Conservation (phyloP, 2,113 vertebrate species). For the Neolamprologus caudopunctatus region DNA sequence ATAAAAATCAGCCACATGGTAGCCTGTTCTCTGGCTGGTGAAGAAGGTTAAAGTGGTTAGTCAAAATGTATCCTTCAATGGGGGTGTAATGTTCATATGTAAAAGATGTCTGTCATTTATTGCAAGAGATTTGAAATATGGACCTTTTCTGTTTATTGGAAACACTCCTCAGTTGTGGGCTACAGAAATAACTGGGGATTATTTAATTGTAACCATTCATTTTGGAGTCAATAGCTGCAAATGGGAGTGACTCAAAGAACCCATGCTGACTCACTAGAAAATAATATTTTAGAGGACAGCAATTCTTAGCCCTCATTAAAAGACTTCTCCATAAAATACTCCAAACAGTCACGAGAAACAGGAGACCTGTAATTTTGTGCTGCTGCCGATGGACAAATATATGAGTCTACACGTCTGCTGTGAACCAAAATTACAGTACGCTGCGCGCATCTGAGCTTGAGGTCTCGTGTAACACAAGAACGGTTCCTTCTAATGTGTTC, state of each 20-base stretch:
- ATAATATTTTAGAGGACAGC: conserved; percentile 38
- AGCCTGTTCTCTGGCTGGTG: neutral
- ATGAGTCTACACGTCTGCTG: conserved; percentile 53
- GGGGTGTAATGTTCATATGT: neutral
- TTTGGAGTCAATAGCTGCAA: neutral
- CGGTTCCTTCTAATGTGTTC: conserved; percentile 12
- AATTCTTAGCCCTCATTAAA: conserved; percentile 40
- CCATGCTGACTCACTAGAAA: conserved; percentile 33
- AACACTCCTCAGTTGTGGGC: neutral
- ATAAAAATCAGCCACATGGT: neutral
- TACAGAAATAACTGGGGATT: neutral
- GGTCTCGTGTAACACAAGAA: conserved; percentile 41
- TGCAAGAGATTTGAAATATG: neutral
- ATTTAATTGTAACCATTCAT: conserved; percentile 10
- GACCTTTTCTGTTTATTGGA: neutral
- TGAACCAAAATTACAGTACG: conserved; percentile 60
- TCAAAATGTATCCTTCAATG: neutral
- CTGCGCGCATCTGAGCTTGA: conserved; percentile 18
- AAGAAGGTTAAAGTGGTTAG: neutral
- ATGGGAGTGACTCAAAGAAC: neutral
- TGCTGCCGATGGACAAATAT: conserved; percentile 61
- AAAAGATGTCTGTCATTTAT: neutral
- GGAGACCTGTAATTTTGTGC: conserved; percentile 62
- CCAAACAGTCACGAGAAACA: conserved; percentile 31
- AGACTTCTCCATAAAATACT: conserved; percentile 31